Evolutionary conservation across 1,140 invertebrate species (phyloP).

Genomic region (Charaxes varanes): DNA sequence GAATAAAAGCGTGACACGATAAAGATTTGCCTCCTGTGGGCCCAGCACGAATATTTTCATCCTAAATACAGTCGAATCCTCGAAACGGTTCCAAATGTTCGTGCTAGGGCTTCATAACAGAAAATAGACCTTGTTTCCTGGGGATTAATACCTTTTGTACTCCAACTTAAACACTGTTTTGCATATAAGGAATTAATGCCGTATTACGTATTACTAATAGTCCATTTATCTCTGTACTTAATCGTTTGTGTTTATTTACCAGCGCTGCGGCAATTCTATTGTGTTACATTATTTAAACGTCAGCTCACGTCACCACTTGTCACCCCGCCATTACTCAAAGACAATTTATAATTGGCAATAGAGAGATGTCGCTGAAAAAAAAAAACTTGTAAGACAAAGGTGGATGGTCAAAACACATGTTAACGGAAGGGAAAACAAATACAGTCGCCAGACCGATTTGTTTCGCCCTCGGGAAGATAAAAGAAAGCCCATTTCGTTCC

Average conservation of each 20-base stretch:
- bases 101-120: too few relatives aligned
- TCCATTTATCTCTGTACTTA: slow-evolving; percentile 4
- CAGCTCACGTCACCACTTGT: slow-evolving; percentile 15
- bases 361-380: slow-evolving; percentile 12
- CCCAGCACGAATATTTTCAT: too few relatives aligned
- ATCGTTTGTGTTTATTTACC: slow-evolving; percentile 16
- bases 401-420: slow-evolving; percentile 48
- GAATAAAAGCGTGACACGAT: too few relatives aligned
- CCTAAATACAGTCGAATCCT: too few relatives aligned
- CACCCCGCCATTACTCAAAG: slow-evolving; percentile 11
- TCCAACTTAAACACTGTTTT: neutral
- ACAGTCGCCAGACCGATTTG: slow-evolving; percentile 46
- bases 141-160: too few relatives aligned
- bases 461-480: slow-evolving; percentile 35
- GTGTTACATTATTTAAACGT: slow-evolving; percentile 3
- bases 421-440: slow-evolving; percentile 33
- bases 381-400: slow-evolving; percentile 20
- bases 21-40: too few relatives aligned
- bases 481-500: slow-evolving; percentile 48
- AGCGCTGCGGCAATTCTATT: slow-evolving; percentile 10
- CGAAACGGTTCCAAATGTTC: too few relatives aligned
- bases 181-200: slow-evolving; percentile 1
- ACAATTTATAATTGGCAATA: slow-evolving; percentile 18
- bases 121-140: too few relatives aligned
- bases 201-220: slow-evolving; percentile 7